Base-by-base conservation (phyloP, 2,888 invertebrate genomes). In the Caenorhabditis zanzibari region DNA sequence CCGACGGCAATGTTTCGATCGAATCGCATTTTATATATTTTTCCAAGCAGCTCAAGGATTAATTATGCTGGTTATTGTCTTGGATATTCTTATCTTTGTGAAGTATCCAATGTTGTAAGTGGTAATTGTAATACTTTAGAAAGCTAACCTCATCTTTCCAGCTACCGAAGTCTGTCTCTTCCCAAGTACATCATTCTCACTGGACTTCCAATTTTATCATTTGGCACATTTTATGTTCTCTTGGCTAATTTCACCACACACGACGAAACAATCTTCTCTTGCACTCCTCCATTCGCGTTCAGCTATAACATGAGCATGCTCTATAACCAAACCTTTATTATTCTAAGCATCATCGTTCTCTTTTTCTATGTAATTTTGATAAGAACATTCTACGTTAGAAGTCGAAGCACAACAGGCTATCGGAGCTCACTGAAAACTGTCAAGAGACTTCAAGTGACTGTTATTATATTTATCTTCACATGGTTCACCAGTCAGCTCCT, bases 1-100 rank as follows among this genome's bases (percentile, higher is more conserved):
- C 10, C 16, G 71, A 44, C 2, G 9, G 1, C 26, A 44, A 10
- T 73, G 73, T 49, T 61, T 38, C 19, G 12, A 32, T 26, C 10
- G n/a, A 32, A 61, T 61, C n/a, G 44, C 52, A 1, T 61, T 35
- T 7, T 71, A 58, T 47, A 44, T 71, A 16, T 58, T 71, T 14
- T 58, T 58, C 6, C 58, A 71, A 71, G 44, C 58, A 4, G 71
- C 71, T 26, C 71, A 71, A 58, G 58, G 58, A 14, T 35, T 71
- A 19, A 44, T 71, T 14, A 71, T 58, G 58, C 16, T 71, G 38
- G 41, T 58, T 10, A 41, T 71, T 28, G 71, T 71, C 4, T 6
- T 28, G 7, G 66, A 66, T 52, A 52, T 66, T 10, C 19, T 58
- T 2, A 26, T 69, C 19, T 24, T 69, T n/a, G 69, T 69, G 24